Percentiles rank a stretch among this genome's conserved stretches.
These are phyloP conservation scores for Solenopsis invicta DNA, from an alignment of 1,140 invertebrate species.

Conservation along the genomic window DNA sequence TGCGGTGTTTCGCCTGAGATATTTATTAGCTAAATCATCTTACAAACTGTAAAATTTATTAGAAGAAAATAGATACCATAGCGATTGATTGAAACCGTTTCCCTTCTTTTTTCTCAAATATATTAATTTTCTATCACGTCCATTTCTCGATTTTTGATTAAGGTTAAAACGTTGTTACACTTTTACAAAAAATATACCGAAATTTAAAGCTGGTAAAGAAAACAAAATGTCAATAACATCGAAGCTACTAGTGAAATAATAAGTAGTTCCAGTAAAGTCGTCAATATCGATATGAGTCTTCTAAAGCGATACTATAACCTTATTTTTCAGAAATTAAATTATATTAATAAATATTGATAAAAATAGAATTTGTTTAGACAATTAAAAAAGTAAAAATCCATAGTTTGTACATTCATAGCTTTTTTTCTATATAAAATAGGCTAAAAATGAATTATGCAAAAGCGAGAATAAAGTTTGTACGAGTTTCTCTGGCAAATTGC, in stretches of 20 bases:
- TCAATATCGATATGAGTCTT: no score
- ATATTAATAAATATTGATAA: no score
- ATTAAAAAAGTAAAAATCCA: no score
- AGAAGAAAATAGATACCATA: background rate
- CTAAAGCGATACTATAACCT: no score
- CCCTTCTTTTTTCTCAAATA: background rate
- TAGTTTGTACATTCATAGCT: no score
- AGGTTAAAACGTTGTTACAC: background rate
- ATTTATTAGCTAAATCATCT: slow-evolving; percentile 34
- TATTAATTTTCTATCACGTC: background rate
- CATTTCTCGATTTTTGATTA: background rate
- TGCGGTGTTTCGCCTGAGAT: slow-evolving; percentile 2
- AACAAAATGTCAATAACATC: background rate
- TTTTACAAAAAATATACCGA: background rate
- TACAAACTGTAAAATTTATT: background rate
- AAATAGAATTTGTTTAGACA: no score
- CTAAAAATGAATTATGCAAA: no score
- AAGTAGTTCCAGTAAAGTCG: no score
- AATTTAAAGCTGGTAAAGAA: background rate
- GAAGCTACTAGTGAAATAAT: background rate
- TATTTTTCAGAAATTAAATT: no score
- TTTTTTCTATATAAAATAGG: no score
- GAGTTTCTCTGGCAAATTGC: no score
- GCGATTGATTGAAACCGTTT: background rate
- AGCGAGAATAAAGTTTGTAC: no score